Evolutionary conservation across 2,797 vertebrate species (phyloP).

Genomic region (Streptopelia turtur): DNA sequence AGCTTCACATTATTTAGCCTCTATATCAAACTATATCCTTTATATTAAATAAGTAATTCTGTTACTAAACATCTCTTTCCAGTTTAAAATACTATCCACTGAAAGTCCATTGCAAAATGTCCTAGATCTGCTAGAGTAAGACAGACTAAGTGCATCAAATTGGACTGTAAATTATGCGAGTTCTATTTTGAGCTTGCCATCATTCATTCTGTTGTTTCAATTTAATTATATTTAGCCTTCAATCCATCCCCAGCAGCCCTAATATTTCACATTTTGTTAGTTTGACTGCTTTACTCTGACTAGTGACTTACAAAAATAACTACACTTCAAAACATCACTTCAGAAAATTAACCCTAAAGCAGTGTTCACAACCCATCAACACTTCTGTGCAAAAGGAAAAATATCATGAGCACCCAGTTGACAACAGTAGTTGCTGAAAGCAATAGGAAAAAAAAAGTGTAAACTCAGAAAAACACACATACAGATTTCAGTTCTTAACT

Average conservation of each 20-base stretch:
- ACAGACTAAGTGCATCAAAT: not conserved
- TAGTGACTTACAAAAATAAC: constrained; percentile 45
- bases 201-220: constrained; percentile 47
- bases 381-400: not conserved
- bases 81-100: not conserved
- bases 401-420: not conserved
- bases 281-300: constrained; percentile 5
- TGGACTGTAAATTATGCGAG: not conserved
- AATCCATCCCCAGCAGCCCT: constrained; percentile 8
- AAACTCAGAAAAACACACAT: not conserved
- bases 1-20: not conserved
- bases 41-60: not conserved
- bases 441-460: not conserved
- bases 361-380: not conserved
- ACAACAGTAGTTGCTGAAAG: constrained; percentile 23
- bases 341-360: constrained; percentile 45
- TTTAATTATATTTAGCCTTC: constrained; percentile 51
- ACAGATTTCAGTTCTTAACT: not conserved
- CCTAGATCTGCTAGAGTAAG: not conserved
- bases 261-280: constrained; percentile 47
- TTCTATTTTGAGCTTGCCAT: constrained; percentile 32
- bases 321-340: constrained; percentile 23
- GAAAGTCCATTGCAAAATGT: not conserved
- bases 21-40: not conserved
- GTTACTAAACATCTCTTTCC: not conserved